Base-by-base conservation (phyloP, 2,797 vertebrate genomes). In the Smutsia gigantea region DNA sequence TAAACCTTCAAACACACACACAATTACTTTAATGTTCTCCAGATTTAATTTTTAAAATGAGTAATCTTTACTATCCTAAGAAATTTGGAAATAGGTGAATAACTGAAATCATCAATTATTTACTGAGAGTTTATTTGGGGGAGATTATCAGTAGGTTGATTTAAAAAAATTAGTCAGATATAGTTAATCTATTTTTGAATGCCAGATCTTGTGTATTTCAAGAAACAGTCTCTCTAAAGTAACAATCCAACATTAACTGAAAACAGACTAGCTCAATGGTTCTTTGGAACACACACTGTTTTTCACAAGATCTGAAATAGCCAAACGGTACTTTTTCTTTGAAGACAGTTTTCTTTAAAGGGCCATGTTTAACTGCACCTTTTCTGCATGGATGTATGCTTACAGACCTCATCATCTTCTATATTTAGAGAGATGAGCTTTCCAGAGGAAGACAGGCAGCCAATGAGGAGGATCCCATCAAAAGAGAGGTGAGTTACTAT, bases 361-460 rank as follows among this genome's bases (percentile, higher is more conserved):
- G 87, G 49, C 93, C 77, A 64, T 87, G 83, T 68, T 85, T 69
- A 82, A 90, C 89, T 66, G 95, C 94, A 97, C 96, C 96, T 93
- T 95, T 96, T 96, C 97, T 97, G 37, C 96, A 95, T 78, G 72
- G 91, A 94, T 97, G 72, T 87, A 93, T 92, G 96, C 96, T 97
- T 95, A 85, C 71, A 31, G 97, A 97, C 97, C 97, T 96, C 97
- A 98, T 98, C 97, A 97, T 90, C 93, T 88, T 96, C 98, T 98
- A 98, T 98, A 98, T 98, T 98, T 98, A 98, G 98, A 96, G 0
- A 95, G 96, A 97, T 98, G 96, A 94, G 97, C 98, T 98, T 98
- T 98, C 97, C 92, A 92, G 75, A 97, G 94, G 97, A 97, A 96
- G 97, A 97, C 51, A 69, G 96, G 91, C 91, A 74, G 39, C 96